phyloP scores from a whole-genome alignment of 2,113 vertebrate species.

The Macroglossus sobrinus region DNA sequence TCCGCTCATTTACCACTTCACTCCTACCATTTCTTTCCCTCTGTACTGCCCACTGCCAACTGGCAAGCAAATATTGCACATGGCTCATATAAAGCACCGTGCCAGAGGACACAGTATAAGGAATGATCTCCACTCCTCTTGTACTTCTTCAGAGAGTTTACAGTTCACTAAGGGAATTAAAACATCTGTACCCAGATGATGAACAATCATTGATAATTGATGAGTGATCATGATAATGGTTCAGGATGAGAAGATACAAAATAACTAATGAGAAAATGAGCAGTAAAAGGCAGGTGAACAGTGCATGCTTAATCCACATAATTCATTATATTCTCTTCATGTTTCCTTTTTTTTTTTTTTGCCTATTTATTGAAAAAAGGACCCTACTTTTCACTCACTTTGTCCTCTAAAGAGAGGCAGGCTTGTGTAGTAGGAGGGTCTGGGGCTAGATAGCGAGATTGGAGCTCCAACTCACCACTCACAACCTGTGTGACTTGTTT shows the following conservation, averaged over 20 bases:
- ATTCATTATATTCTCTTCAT: neutral
- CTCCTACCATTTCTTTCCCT: neutral
- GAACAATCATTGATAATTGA: neutral
- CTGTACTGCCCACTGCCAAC: neutral
- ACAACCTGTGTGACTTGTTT: neutral
- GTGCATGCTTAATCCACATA: neutral
- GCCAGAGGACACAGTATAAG: neutral
- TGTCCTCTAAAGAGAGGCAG: neutral
- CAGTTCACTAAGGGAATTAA: neutral
- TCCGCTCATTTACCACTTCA: neutral
- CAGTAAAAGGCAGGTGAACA: neutral
- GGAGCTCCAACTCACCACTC: neutral
- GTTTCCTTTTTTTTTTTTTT: neutral
- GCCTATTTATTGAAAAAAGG: neutral
- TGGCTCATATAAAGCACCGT: neutral
- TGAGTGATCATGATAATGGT: neutral
- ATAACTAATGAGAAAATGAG: neutral
- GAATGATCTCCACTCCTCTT: neutral
- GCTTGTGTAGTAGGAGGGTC: neutral
- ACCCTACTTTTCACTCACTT: neutral
- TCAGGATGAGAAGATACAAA: neutral
- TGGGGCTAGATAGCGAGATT: neutral
- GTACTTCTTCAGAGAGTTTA: neutral
- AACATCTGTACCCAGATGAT: neutral
- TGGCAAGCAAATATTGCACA: neutral